Conservation (phyloP, 1,140 invertebrate species). For the Drosophila kohkoa region DNA sequence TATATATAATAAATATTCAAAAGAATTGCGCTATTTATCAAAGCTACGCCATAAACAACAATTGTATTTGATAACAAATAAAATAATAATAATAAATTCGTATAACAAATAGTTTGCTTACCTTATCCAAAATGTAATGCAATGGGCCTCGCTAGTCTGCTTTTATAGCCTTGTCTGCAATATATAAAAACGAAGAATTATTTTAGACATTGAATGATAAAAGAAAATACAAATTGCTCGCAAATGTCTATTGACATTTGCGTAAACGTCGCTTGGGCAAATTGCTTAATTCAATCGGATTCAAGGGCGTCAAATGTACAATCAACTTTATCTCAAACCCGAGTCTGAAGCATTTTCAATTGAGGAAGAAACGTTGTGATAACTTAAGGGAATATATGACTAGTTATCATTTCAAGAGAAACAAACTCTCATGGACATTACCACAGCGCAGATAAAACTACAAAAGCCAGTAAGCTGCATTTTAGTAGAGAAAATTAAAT, state of each 20-base stretch:
- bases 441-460: too few relatives aligned
- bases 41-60: neutral
- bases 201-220: neutral
- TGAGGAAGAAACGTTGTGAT: too few relatives aligned
- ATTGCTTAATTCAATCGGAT: neutral
- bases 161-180: conserved; percentile 32
- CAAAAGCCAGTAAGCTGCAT: neutral
- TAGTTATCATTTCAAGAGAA: neutral
- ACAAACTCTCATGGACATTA: too few relatives aligned
- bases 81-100: conserved; percentile 1
- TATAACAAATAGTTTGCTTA: conserved; percentile 10
- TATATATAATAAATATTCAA: neutral
- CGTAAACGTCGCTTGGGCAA: neutral
- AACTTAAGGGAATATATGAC: neutral
- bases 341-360: too few relatives aligned
- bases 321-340: neutral
- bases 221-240: neutral
- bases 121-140: conserved; percentile 35
- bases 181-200: conserved; percentile 1
- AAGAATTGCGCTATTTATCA: neutral
- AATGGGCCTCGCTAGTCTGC: conserved; percentile 15
- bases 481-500: neutral
- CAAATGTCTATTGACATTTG: neutral
- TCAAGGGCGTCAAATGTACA: neutral
- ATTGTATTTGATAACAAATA: neutral